These are phyloP conservation scores for Gallinago solitaria DNA, from an alignment of 2,797 vertebrate species.

Conservation along the genomic window DNA sequence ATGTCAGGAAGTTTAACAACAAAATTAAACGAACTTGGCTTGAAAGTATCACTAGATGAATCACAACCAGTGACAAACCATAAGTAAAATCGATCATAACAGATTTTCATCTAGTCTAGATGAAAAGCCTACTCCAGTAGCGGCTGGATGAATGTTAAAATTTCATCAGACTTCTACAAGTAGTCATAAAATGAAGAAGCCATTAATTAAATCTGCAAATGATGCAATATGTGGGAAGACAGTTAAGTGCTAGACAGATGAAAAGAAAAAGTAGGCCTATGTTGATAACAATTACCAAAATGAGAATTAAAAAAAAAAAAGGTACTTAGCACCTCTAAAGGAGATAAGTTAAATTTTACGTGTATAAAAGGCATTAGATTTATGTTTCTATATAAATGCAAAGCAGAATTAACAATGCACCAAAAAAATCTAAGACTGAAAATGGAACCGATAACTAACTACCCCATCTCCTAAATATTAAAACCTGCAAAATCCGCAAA, in stretches of 20 bases:
- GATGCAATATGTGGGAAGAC: not conserved
- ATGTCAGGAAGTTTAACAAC: not conserved
- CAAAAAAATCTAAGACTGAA: not conserved
- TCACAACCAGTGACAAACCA: not conserved
- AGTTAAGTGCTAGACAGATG: not conserved
- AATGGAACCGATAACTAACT: not conserved
- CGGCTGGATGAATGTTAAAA: not conserved
- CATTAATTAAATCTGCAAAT: constrained; percentile 47
- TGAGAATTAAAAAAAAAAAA: not conserved
- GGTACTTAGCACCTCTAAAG: not conserved
- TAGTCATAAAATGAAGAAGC: not conserved
- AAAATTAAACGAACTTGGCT: not conserved
- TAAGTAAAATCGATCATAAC: not conserved
- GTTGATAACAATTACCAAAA: not conserved
- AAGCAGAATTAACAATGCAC: not conserved
- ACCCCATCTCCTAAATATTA: not conserved
- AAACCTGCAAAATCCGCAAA: not conserved
- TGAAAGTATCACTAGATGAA: not conserved
- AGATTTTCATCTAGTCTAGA: not conserved
- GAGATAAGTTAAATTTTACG: not conserved
- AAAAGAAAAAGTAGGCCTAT: not conserved
- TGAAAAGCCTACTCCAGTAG: not conserved
- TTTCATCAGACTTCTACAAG: not conserved
- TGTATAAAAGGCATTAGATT: not conserved
- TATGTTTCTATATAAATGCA: constrained; percentile 8